These are phyloP conservation scores for Idaea straminata DNA, from an alignment of 2,888 invertebrate species.

Conservation along the genomic window DNA sequence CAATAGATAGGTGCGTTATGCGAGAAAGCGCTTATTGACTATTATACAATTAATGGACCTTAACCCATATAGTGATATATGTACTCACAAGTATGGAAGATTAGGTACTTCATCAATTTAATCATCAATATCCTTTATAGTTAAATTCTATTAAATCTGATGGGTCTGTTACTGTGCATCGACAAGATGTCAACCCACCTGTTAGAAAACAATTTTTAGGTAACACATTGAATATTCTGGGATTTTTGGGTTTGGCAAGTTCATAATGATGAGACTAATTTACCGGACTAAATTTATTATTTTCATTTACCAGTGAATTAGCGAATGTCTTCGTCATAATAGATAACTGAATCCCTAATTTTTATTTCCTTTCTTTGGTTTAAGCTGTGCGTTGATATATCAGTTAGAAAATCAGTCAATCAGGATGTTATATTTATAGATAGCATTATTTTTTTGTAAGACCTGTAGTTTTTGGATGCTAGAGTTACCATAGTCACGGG, in stretches of 20 bases:
- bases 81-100: constrained; percentile 37
- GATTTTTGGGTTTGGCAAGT: neutral
- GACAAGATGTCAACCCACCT: constrained; percentile 52
- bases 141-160: constrained; percentile 43
- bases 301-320: too few species aligned
- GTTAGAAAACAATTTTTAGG: constrained; percentile 33
- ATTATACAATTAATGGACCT: neutral
- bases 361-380: too few species aligned
- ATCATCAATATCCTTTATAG: constrained; percentile 35
- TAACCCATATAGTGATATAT: constrained; percentile 13
- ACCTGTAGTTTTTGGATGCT: too few species aligned
- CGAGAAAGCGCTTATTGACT: neutral
- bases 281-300: too few species aligned
- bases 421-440: too few species aligned
- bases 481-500: too few species aligned
- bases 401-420: too few species aligned
- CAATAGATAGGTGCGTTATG: neutral
- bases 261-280: too few species aligned
- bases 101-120: constrained; percentile 33
- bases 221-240: neutral
- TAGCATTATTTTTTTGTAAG: too few species aligned
- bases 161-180: constrained; percentile 52
- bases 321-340: too few species aligned
- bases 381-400: too few species aligned
- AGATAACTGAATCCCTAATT: too few species aligned